A percentile compares a stretch with the other conserved stretches of the same genome.
These are phyloP conservation scores for Neomonachus schauinslandi DNA, from an alignment of 2,113 vertebrate genomes.

Conservation along the genomic window DNA sequence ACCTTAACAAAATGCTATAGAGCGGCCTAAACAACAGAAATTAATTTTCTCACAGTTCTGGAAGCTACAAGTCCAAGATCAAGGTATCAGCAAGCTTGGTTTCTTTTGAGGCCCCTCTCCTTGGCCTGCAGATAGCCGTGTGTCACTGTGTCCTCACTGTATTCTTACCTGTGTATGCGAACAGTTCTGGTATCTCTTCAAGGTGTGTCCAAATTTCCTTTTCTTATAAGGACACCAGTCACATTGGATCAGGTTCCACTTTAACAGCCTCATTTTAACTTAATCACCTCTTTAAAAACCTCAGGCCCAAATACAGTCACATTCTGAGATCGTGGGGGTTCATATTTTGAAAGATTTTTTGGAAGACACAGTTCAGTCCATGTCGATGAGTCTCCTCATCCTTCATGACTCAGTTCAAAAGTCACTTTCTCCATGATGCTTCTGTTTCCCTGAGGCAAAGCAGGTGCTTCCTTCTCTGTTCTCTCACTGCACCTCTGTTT, in stretches of 20 bases:
- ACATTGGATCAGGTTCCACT: background rate
- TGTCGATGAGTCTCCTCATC: background rate
- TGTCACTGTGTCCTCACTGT: background rate
- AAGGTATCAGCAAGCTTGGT: background rate
- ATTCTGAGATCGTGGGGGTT: background rate
- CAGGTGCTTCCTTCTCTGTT: constrained; percentile 39
- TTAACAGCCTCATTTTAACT: background rate
- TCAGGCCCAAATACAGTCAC: background rate
- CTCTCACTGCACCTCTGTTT: constrained; percentile 22
- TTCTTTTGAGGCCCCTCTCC: background rate
- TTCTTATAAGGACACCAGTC: background rate
- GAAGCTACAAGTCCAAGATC: background rate
- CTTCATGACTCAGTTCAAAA: constrained; percentile 42
- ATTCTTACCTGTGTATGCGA: background rate
- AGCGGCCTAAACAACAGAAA: background rate
- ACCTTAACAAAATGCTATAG: background rate
- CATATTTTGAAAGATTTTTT: background rate
- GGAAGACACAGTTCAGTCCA: background rate
- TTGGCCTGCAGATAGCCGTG: background rate
- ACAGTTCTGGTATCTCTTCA: background rate
- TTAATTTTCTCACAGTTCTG: background rate
- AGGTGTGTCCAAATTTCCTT: background rate
- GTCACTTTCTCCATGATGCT: constrained; percentile 26
- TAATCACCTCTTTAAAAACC: background rate
- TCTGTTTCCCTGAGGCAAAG: constrained; percentile 58